Conservation (phyloP, 2,113 vertebrate species). For the Xyliphius kryptos region DNA sequence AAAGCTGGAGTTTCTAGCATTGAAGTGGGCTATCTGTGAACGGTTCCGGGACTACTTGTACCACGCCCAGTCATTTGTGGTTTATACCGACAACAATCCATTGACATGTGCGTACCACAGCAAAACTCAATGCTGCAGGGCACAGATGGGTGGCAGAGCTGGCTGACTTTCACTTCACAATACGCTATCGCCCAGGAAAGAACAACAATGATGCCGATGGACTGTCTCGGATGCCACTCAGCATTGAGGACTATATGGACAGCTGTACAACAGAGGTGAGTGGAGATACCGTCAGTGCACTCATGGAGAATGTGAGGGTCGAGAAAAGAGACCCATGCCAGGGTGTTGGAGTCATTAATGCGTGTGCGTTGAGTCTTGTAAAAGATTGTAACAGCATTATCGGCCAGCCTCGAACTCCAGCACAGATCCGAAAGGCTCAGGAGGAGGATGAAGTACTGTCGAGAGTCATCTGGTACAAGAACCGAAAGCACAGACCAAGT, state of each 20-base stretch:
- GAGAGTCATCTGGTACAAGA: neutral
- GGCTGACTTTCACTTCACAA: slow-evolving; percentile 22
- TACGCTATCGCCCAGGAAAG: slow-evolving; percentile 23
- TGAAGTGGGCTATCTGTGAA: slow-evolving; percentile 10
- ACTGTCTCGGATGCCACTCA: slow-evolving; percentile 11
- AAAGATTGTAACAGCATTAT: slow-evolving; percentile 6
- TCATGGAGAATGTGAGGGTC: neutral
- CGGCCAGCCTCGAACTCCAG: neutral
- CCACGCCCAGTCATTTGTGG: slow-evolving; percentile 12
- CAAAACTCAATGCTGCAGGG: slow-evolving; percentile 31
- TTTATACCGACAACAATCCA: slow-evolving; percentile 26
- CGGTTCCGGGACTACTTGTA: slow-evolving; percentile 1
- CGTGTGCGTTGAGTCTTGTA: neutral
- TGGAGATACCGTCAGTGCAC: slow-evolving; percentile 16
- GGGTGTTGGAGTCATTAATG: neutral
- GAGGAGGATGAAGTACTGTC: slow-evolving; percentile 10
- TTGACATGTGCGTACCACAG: slow-evolving; percentile 16
- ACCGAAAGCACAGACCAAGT: neutral
- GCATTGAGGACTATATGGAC: slow-evolving; percentile 19
- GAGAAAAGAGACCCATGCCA: neutral
- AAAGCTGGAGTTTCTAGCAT: slow-evolving; percentile 13
- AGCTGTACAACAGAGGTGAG: slow-evolving; percentile 6
- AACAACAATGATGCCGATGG: slow-evolving; percentile 28
- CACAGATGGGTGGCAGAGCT: slow-evolving; percentile 24
- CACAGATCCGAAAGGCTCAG: slow-evolving; percentile 21